Evolutionary conservation across 2,113 vertebrate genomes (phyloP).

Genomic region (Alaudala cheleensis): DNA sequence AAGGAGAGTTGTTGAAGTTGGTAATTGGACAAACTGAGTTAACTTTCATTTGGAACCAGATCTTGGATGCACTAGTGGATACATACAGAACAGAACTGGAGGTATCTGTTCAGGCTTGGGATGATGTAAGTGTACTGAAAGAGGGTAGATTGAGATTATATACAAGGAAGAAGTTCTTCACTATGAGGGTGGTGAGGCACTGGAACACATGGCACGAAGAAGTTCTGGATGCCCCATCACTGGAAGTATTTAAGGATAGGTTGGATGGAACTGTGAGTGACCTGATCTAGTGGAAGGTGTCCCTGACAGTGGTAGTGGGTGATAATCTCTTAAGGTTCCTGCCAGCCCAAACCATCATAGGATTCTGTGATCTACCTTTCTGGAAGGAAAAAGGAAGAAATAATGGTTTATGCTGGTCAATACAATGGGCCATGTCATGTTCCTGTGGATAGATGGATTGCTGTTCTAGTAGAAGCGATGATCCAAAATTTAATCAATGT

Average conservation of each 20-base stretch:
- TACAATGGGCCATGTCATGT: not conserved
- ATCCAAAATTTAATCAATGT: not conserved
- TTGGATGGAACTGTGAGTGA: not conserved
- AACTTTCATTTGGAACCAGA: not conserved
- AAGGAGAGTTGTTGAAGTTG: not conserved
- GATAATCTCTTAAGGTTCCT: not conserved
- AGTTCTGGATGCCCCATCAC: not conserved
- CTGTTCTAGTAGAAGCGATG: not conserved
- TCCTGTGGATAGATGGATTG: not conserved
- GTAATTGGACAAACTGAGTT: not conserved
- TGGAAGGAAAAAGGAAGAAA: not conserved
- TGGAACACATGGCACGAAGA: not conserved
- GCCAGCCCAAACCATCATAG: not conserved
- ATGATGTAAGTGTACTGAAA: not conserved
- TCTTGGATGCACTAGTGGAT: not conserved
- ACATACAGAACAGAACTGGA: not conserved
- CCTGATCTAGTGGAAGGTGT: not conserved
- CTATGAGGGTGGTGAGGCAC: not conserved
- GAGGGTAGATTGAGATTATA: not conserved
- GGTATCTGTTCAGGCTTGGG: not conserved
- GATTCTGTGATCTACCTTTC: not conserved
- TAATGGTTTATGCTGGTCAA: not conserved
- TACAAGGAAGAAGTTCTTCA: not conserved
- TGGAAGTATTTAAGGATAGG: not conserved
- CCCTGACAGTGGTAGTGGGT: not conserved